Conservation (phyloP, 2,113 vertebrate species). For the Chionodraco myersi region DNA sequence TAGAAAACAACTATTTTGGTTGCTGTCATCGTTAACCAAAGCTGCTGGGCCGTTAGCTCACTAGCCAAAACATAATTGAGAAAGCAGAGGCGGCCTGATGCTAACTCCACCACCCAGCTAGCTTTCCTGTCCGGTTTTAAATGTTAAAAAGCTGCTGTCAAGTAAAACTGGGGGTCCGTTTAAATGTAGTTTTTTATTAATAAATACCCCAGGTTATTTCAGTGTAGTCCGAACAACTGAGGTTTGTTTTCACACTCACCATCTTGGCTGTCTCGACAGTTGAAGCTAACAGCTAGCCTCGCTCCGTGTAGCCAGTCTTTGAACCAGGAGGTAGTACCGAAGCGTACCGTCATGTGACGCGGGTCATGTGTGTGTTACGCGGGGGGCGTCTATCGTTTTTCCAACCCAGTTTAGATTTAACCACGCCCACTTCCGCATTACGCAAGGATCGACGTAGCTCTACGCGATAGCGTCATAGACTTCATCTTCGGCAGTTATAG, state of each 20-base stretch:
- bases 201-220: background rate
- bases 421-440: no score
- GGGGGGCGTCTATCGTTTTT: no score
- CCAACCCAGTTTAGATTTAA: no score
- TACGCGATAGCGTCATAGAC: no score
- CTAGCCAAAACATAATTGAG: background rate
- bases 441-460: no score
- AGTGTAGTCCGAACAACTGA: background rate
- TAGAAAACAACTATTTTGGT: no score
- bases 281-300: conserved; percentile 75
- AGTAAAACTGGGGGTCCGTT: rapidly evolving
- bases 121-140: conserved; percentile 42
- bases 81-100: conserved; percentile 53
- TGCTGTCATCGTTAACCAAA: background rate
- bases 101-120: conserved; percentile 49
- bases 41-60: background rate
- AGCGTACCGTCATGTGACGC: conserved; percentile 69
- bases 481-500: no score
- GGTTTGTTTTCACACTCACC: conserved; percentile 68
- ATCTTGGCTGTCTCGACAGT: conserved; percentile 74
- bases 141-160: background rate
- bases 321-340: conserved; percentile 48
- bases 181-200: background rate
- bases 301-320: conserved; percentile 58
- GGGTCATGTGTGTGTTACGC: conserved; percentile 44